Evolutionary conservation across 2,113 vertebrate genomes (phyloP).

Genomic region (Prochilodus magdalenae): DNA sequence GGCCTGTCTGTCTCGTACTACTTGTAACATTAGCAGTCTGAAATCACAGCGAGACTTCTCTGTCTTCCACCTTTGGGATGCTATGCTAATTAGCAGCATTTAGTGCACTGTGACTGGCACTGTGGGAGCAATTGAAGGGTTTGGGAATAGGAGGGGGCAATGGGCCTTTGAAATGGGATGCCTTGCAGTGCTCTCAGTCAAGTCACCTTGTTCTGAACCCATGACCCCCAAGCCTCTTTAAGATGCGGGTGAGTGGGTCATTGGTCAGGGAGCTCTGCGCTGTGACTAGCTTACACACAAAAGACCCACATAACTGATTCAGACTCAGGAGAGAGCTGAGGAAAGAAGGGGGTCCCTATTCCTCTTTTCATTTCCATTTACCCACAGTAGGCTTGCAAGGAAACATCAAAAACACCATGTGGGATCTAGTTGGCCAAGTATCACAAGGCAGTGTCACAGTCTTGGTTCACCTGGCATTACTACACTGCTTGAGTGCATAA

Average conservation of each 20-base stretch:
- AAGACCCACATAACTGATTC: conserved; percentile 71
- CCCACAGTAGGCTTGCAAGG: conserved; percentile 52
- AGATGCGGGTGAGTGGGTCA: conserved; percentile 74
- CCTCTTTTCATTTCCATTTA: conserved; percentile 48
- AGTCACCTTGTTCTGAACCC: conserved; percentile 78
- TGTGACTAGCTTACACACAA: conserved; percentile 65
- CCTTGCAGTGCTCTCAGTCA: conserved; percentile 68
- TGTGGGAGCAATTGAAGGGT: conserved; percentile 58
- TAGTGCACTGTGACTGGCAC: conserved; percentile 54
- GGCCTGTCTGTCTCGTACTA: conserved; percentile 52
- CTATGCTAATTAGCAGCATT: conserved; percentile 76
- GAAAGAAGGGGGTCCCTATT: conserved; percentile 46
- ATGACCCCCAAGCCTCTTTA: conserved; percentile 76
- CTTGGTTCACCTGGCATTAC: conserved; percentile 43
- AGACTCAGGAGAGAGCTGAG: conserved; percentile 53
- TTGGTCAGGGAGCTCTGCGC: conserved; percentile 71
- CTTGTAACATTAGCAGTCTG: conserved; percentile 62
- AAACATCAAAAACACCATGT: conserved; percentile 43
- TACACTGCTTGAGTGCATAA: conserved; percentile 53
- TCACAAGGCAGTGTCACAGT: background rate
- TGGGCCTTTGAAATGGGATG: conserved; percentile 74
- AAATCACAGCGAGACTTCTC: conserved; percentile 58
- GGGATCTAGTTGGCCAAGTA: conserved; percentile 22
- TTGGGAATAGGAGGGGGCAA: conserved; percentile 65
- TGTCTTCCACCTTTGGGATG: conserved; percentile 71